Percentiles rank a stretch among this genome's conserved stretches.
These are phyloP conservation scores for Hephaestus fuliginosus DNA, from an alignment of 2,797 vertebrate species.

Conservation along the genomic window DNA sequence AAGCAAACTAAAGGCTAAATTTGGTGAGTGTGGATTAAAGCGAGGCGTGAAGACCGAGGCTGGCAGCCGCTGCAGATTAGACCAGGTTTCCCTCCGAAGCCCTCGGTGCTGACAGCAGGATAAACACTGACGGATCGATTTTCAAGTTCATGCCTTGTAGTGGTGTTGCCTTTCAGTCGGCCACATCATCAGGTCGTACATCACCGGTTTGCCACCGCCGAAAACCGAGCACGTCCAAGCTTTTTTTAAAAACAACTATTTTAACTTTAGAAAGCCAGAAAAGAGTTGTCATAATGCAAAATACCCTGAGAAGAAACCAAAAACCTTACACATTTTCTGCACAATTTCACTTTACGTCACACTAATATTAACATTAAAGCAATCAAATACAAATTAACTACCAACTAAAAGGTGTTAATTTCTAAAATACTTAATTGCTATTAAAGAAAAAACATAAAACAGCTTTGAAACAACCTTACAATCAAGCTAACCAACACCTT, in stretches of 20 bases:
- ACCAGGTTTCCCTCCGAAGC: slow-evolving; percentile 28
- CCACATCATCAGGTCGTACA: slow-evolving; percentile 71
- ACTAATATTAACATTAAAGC: neutral
- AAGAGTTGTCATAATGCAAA: neutral
- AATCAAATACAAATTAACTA: neutral
- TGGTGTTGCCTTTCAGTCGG: slow-evolving; percentile 76
- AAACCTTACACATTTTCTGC: neutral
- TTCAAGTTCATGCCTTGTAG: slow-evolving; percentile 72
- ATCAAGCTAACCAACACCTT: neutral
- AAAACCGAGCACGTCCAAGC: neutral
- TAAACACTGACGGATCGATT: slow-evolving; percentile 75
- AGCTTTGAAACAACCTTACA: neutral
- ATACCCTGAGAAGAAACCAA: neutral
- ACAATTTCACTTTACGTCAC: neutral
- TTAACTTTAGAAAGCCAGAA: neutral
- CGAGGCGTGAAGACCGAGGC: neutral
- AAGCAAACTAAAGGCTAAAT: slow-evolving; percentile 30
- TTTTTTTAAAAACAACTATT: neutral
- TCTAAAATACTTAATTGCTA: neutral
- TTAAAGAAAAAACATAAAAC: neutral
- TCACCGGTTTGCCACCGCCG: slow-evolving; percentile 43
- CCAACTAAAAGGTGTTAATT: neutral
- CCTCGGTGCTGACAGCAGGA: slow-evolving; percentile 79
- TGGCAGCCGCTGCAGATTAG: slow-evolving; percentile 47
- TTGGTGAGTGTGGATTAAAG: slow-evolving; percentile 16